Conservation (phyloP, 2,113 vertebrate genomes). For the Phalacrocorax pelagicus region DNA sequence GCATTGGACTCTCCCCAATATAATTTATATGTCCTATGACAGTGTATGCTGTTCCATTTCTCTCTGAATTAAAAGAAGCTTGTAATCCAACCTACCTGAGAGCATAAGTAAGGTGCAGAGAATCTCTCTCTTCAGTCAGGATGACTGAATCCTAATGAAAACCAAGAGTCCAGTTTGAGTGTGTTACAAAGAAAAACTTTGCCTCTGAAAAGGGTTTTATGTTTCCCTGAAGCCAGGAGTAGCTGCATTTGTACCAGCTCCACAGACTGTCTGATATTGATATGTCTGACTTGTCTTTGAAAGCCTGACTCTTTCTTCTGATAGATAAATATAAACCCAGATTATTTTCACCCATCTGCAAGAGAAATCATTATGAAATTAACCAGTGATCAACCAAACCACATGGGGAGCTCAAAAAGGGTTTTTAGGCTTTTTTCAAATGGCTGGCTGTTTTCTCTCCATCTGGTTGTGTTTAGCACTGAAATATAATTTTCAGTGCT, state of each 20-base stretch:
- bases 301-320: conserved; percentile 37
- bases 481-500: conserved; percentile 77
- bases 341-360: conserved; percentile 57
- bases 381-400: conserved; percentile 72
- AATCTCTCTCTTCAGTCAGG: conserved; percentile 3
- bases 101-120: conserved; percentile 19
- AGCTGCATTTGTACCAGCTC: conserved; percentile 31
- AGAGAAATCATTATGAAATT: conserved; percentile 76
- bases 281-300: not conserved
- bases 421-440: conserved; percentile 50
- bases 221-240: conserved; percentile 45
- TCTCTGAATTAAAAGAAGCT: not conserved
- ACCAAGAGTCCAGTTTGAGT: not conserved
- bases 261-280: conserved; percentile 3
- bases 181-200: conserved; percentile 31
- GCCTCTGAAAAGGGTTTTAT: conserved; percentile 42
- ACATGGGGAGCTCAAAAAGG: conserved; percentile 22
- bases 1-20: not conserved
- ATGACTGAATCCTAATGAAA: conserved; percentile 31
- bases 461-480: conserved; percentile 80
- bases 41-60: not conserved
- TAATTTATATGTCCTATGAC: not conserved
- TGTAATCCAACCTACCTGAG: conserved; percentile 29
- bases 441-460: conserved; percentile 65
- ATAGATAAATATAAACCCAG: conserved; percentile 53